Conservation (phyloP, 1,140 invertebrate species). For the Atta cephalotes region DNA sequence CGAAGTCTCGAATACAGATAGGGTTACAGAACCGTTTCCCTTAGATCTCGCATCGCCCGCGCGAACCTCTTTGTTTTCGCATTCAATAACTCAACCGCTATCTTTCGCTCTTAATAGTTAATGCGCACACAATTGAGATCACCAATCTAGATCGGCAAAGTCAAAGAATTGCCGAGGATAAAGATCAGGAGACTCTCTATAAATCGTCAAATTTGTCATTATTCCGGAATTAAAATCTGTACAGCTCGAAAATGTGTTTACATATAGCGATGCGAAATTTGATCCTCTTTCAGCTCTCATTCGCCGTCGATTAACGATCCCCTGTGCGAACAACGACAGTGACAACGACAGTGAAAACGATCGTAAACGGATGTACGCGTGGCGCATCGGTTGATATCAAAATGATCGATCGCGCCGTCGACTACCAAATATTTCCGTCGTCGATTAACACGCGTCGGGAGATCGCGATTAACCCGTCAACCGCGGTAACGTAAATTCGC, state of each 20-base stretch:
- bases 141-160: not conserved
- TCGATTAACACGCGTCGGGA: constrained; percentile 35
- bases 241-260: not conserved
- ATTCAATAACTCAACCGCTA: constrained; percentile 73
- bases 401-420: constrained; percentile 14
- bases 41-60: constrained; percentile 72
- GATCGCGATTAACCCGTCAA: constrained; percentile 47
- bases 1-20: constrained; percentile 70
- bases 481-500: not conserved
- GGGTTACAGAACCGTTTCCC: constrained; percentile 66
- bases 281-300: not conserved
- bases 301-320: constrained; percentile 19
- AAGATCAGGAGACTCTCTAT: not conserved
- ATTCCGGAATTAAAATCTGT: too few relatives aligned
- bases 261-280: not conserved
- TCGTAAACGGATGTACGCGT: not conserved
- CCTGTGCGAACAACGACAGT: not conserved
- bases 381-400: constrained; percentile 8
- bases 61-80: constrained; percentile 77
- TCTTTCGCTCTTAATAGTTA: constrained; percentile 38
- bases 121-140: constrained; percentile 9
- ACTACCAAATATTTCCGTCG: constrained; percentile 41
- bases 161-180: not conserved
- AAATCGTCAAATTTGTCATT: too few relatives aligned
- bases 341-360: constrained; percentile 11